Percentiles rank a stretch among this genome's conserved stretches.
Conservation (phyloP, 2,888 invertebrate species). For the Dynastes tityus region DNA sequence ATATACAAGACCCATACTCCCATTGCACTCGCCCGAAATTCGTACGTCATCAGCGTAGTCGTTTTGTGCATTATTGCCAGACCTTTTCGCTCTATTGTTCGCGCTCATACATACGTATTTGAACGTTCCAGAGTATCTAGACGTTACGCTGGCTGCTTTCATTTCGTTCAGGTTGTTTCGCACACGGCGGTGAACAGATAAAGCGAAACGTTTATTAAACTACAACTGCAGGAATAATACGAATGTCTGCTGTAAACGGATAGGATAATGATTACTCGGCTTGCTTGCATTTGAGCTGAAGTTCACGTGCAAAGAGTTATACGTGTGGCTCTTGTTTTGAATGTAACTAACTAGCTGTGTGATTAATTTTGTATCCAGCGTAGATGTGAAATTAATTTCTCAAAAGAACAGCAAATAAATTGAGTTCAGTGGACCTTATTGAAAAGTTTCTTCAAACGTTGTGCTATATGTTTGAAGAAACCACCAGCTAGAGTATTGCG, state of each 20-base stretch:
- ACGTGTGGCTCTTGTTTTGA: too few relatives aligned
- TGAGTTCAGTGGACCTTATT: too few relatives aligned
- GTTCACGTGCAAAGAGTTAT: background rate
- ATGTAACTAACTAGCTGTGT: too few relatives aligned
- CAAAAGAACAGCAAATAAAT: too few relatives aligned
- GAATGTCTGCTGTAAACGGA: background rate
- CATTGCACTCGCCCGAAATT: background rate
- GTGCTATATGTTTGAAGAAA: too few relatives aligned
- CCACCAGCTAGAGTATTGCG: too few relatives aligned
- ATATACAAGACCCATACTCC: too few relatives aligned
- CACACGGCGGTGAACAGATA: background rate
- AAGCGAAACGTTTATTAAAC: background rate
- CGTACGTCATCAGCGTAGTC: background rate
- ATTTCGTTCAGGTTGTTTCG: background rate
- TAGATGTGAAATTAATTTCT: too few relatives aligned
- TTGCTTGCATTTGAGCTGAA: background rate
- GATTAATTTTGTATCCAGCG: too few relatives aligned
- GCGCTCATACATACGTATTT: background rate
- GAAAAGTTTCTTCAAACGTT: too few relatives aligned
- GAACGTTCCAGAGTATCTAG: background rate
- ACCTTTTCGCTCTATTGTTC: slow-evolving; percentile 3
- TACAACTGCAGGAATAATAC: background rate
- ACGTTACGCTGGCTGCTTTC: background rate
- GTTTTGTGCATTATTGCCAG: background rate
- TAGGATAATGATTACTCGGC: background rate